Conservation (phyloP, 2,797 vertebrate species). For the Pempheris klunzingeri region DNA sequence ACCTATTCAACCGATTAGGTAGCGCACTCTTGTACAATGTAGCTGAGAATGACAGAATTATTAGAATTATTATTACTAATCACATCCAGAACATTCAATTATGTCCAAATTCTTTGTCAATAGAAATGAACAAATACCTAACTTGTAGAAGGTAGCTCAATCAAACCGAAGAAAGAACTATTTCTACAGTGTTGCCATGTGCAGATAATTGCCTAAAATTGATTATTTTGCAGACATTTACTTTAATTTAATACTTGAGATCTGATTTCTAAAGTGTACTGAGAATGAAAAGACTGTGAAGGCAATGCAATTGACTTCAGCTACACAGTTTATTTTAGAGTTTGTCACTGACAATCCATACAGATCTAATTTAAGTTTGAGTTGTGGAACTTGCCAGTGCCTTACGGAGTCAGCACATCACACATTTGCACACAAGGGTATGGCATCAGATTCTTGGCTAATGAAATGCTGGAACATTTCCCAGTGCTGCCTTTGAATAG, state of each 20-base stretch:
- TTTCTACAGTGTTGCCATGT: background rate
- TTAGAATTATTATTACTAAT: too few species aligned
- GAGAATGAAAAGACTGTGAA: slow-evolving; percentile 10
- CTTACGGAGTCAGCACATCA: slow-evolving; percentile 29
- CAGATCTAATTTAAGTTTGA: slow-evolving; percentile 36
- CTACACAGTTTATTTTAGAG: slow-evolving; percentile 26
- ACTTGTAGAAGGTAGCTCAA: background rate
- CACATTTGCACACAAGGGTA: slow-evolving; percentile 25
- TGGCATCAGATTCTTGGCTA: slow-evolving; percentile 17
- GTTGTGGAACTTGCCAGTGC: slow-evolving; percentile 2
- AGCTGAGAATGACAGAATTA: slow-evolving; percentile 26
- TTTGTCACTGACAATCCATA: slow-evolving; percentile 36
- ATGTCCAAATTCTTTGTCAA: background rate
- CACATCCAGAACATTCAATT: slow-evolving; percentile 9
- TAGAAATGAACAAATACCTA: slow-evolving; percentile 12
- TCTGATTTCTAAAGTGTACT: background rate
- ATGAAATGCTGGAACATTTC: slow-evolving; percentile 39
- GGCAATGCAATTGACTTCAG: slow-evolving; percentile 8
- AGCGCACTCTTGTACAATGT: slow-evolving; percentile 12
- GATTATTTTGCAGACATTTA: background rate
- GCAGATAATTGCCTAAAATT: background rate
- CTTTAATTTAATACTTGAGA: slow-evolving; percentile 1
- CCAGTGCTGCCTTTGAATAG: slow-evolving; percentile 23
- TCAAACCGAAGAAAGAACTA: background rate
- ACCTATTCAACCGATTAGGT: slow-evolving; percentile 1